Conservation (phyloP, 2,797 vertebrate species). For the Denticeps clupeoides region DNA sequence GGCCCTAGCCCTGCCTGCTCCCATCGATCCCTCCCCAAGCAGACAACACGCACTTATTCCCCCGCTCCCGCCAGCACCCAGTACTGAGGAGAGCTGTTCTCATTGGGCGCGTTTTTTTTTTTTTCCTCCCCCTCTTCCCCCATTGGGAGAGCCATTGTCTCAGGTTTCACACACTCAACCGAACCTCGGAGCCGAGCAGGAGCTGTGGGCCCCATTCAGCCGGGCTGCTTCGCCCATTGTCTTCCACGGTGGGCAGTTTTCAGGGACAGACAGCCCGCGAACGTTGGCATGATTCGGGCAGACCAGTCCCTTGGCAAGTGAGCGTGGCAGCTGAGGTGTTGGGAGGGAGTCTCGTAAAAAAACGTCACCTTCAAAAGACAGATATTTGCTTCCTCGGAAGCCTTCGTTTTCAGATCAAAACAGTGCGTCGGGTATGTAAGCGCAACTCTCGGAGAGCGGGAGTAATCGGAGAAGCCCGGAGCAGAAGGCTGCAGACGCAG, state of each 20-base stretch:
- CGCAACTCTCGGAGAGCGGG: too few relatives aligned
- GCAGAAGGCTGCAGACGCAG: too few relatives aligned
- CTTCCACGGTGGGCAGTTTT: constrained; percentile 7
- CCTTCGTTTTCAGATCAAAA: too few relatives aligned
- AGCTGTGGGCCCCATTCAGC: constrained; percentile 16
- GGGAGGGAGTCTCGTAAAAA: too few relatives aligned
- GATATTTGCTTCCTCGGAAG: too few relatives aligned
- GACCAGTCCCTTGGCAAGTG: not conserved
- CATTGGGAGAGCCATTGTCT: constrained; percentile 21
- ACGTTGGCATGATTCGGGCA: constrained; percentile 18
- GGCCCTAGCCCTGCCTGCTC: constrained; percentile 10
- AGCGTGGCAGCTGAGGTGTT: not conserved
- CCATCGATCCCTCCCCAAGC: not conserved
- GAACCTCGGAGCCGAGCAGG: constrained; percentile 22
- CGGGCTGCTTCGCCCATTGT: constrained; percentile 18
- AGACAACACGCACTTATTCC: not conserved
- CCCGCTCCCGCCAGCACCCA: constrained; percentile 11
- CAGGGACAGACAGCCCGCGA: constrained; percentile 20
- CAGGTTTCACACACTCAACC: constrained; percentile 23
- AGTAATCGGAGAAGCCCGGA: too few relatives aligned
- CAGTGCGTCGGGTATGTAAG: too few relatives aligned
- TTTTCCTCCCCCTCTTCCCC: not conserved
- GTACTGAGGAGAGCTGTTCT: constrained; percentile 29
- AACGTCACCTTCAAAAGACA: too few relatives aligned
- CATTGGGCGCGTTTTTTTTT: constrained; percentile 22